Evolutionary conservation across 2,797 vertebrate species (phyloP), one percentile per base, ranked within the genome.

Genomic region (Crocidura indochinensis): DNA sequence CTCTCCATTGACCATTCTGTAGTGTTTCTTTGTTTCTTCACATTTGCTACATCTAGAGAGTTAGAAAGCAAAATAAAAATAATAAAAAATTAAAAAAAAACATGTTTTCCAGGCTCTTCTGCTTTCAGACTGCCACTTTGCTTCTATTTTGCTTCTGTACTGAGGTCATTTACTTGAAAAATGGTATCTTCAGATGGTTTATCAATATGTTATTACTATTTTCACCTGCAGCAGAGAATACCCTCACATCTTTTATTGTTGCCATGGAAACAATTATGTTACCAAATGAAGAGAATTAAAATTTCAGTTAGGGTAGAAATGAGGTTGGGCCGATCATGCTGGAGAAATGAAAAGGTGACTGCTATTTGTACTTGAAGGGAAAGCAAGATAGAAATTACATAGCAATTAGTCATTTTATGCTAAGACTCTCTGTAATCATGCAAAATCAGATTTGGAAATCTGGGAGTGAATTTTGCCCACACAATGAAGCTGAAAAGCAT

Each of bases 131-230:
- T 69, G 77, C 68, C 26, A 31, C 31, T 69, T 86, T 38, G 4
- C 87, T 94, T 88, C 79, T 90, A 1, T 76, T 22, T 67, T 2
- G 53, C 44, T 88, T 14, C 77, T 76, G 27, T 72, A 6, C 76
- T 62, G 22, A 73, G 51, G 29, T 83, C 47, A 62, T 96, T 95
- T 92, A 75, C 89, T 84, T 95, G 47, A 92, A 91, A 95, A 93
- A 27, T 90, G 20, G 22, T 51, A 84, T 68, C 56, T 89, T 67
- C 38, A 85, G 90, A 92, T 89, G 88, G 31, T 22, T 94, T 95
- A 96, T 95, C 96, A 93, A 91, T 94, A 92, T 88, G 79, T 91
- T 94, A 88, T 94, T 82, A 95, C 94, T 90, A 93, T 91, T 95
- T 93, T 95, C 89, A 92, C 84, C 85, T 92, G 85, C 64, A 77